Evolutionary conservation across 2,797 vertebrate species (phyloP), one percentile per base, ranked within the genome.

Genomic region (Pangasius larnaudii): DNA sequence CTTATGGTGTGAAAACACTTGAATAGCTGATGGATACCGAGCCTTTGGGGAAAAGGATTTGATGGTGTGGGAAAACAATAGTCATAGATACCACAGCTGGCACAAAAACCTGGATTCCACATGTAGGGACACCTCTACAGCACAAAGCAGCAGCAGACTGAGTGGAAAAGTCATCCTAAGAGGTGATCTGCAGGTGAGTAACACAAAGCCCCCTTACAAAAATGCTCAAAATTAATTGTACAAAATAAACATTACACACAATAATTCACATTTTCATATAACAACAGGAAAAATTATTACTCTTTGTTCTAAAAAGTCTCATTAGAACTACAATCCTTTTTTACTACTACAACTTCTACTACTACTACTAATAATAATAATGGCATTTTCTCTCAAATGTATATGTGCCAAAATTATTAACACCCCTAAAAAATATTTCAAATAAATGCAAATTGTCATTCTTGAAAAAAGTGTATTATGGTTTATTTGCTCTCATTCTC

Each of bases 11-110:
- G 2, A 36, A 69, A 24, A 71, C 63, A 85, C 83, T 72, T 85
- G 65, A 67, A 36, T 33, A 36, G 18, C 65, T 85, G 65, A 72
- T 56, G 51, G 33, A 85, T 18, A 39, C 33, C 1, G 13, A 71
- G 30, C 65, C 7, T 72, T 53, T 30, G 65, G 33, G 24, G 8
- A 49, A 27, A 65, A 33, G 39, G 18, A 72, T 85, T 53, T 24
- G 33, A 71, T 53, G 6, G 18, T 51, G 22, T 51, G 27, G 7
- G n/a, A 84, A 84, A 33, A 9, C 36, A 51, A 39, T 83, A 72
- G 22, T n/a, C n/a, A 46, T 69, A 69, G 33, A 79, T 86, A 49
- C 58, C 22, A 84, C 30, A 65, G 71, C 63, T 86, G 46, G 61
- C 3, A 46, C 24, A 14, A 83, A 58, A 83, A 59, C n/a, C 51